Evolutionary conservation across 2,888 invertebrate species (phyloP).

Genomic region (Athalia circularis): DNA sequence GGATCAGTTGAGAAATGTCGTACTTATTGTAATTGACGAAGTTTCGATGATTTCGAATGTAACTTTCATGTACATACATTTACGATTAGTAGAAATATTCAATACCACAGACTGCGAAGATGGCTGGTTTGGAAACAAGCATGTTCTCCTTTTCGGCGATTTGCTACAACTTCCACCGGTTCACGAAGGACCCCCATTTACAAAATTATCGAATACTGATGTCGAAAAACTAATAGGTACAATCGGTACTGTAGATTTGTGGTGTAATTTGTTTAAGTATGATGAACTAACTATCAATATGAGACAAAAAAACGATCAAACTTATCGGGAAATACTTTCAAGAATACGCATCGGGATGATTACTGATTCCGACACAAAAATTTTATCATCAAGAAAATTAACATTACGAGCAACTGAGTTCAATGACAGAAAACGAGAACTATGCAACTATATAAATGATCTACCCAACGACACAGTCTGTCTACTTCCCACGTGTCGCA

Average conservation of each 20-base stretch:
- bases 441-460: too few relatives aligned
- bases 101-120: conserved; percentile 54
- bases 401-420: too few relatives aligned
- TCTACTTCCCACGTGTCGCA: too few relatives aligned
- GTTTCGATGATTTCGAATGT: conserved; percentile 51
- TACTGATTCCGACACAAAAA: conserved; percentile 47
- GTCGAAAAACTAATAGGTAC: conserved; percentile 56
- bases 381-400: conserved; percentile 41
- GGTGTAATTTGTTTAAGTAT: conserved; percentile 59
- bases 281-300: conserved; percentile 63
- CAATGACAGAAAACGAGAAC: too few relatives aligned
- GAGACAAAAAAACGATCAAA: conserved; percentile 55
- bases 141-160: conserved; percentile 52
- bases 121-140: conserved; percentile 58
- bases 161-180: conserved; percentile 61
- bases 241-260: conserved; percentile 56
- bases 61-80: conserved; percentile 54
- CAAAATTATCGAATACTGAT: conserved; percentile 53
- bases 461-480: too few relatives aligned
- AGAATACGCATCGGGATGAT: conserved; percentile 13
- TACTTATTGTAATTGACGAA: conserved; percentile 58
- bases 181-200: conserved; percentile 57
- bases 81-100: conserved; percentile 58
- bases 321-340: conserved; percentile 57
- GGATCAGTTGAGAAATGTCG: conserved; percentile 55